A percentile compares a stretch with the other conserved stretches of the same genome.
Evolutionary conservation across 2,797 vertebrate genomes (phyloP).

Genomic region (Halcyon chelicuti): DNA sequence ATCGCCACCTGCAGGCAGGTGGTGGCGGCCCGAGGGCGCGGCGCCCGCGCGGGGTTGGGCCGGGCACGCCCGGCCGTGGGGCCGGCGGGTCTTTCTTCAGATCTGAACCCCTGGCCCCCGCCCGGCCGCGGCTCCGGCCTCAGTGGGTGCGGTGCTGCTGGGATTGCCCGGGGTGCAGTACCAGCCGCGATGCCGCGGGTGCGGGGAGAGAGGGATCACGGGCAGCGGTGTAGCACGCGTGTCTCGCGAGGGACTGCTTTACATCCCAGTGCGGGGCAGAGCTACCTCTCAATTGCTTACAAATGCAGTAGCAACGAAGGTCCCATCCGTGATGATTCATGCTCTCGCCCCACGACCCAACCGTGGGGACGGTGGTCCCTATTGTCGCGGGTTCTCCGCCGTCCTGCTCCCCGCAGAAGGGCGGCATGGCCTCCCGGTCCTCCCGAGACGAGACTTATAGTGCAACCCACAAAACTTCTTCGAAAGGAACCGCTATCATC

Average conservation of each 20-base stretch:
- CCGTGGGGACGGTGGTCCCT: neutral
- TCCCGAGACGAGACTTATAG: neutral
- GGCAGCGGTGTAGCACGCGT: no score
- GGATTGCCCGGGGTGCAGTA: neutral
- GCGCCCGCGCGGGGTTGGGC: rapidly evolving
- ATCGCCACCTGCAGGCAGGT: constrained; percentile 77
- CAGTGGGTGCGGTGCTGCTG: no score
- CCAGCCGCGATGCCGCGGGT: neutral
- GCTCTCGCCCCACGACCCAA: neutral
- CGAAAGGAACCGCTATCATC: neutral
- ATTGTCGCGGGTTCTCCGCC: neutral
- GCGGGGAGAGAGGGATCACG: neutral
- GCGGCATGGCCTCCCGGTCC: rapidly evolving
- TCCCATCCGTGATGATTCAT: neutral
- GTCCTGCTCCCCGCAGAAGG: rapidly evolving
- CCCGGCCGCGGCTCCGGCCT: neutral
- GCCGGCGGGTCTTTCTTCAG: rapidly evolving
- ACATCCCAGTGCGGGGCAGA: neutral
- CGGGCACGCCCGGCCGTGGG: no score
- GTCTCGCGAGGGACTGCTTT: neutral
- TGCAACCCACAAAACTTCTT: neutral
- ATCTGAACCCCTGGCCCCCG: rapidly evolving
- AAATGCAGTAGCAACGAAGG: neutral
- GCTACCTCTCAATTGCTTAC: neutral
- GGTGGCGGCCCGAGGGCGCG: neutral